Evolutionary conservation across 2,888 invertebrate species (phyloP), one percentile per base, ranked within the genome.

Genomic region (Cantharis rustica): DNA sequence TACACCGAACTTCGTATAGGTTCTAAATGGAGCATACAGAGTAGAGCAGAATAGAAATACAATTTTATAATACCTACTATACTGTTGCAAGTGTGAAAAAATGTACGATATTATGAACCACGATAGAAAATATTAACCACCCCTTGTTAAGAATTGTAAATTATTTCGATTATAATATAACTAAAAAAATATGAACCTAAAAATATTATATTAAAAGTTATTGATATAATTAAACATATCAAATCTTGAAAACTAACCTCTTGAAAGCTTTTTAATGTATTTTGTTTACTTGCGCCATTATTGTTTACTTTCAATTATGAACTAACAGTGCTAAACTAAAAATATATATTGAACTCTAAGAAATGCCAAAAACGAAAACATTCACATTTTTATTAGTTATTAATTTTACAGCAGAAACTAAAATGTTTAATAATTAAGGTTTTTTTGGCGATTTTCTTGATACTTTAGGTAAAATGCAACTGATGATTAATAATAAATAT

Each of bases 261-360:
- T 47, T 17, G 13, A 64, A 64, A 16, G 64, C 64, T 17, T 17
- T 16, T 16, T 23, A 23, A 20, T 61, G 61, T 20, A 70, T 13
- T 61, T 70, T 70, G 70, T 61, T 61, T 70, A n/a, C 70, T 61
- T 23, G 5, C 13, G 61, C 61, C 61, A 61, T 70, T 70, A 16
- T 1, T 70, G 70, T 70, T 70, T 70, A 23, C 70, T 61, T 70
- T 70, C 70, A 70, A 70, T 70, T 70, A 70, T 61, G 47, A 47
- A 47, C 47, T 47, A 47, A 47, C 47, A 47, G 47, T 47, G 4
- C 47, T 47, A 47, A 47, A n/a, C 47, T 47, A 47, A 47, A 47
- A 47, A n/a, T 47, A 47, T 47, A 47, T 47, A 47, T n/a, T 47
- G 47, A 47, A 47, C 47, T 47, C n/a, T 7, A 47, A 47, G 47